Percentiles rank a stretch among this genome's conserved stretches.
Conservation (phyloP, 2,888 invertebrate species). For the Nematopogon swammerdamellus region DNA sequence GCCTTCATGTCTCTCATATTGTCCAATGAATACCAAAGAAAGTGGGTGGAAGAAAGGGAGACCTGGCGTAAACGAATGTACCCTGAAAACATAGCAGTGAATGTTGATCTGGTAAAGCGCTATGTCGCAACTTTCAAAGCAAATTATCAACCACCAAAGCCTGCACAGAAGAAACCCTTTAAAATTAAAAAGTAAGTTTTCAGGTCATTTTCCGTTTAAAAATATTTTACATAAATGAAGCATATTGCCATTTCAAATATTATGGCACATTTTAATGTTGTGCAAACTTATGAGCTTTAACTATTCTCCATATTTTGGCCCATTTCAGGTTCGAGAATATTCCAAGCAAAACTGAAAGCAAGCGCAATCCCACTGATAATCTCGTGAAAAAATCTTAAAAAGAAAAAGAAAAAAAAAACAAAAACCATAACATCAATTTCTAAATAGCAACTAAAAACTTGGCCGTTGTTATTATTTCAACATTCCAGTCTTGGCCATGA, state of each 20-base stretch:
- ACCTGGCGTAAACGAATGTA: conserved; percentile 53
- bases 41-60: conserved; percentile 56
- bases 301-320: no score
- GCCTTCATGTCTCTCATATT: conserved; percentile 44
- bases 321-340: conserved; percentile 35
- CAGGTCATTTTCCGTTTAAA: not conserved
- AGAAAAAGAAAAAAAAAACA: no score
- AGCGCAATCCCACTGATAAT: conserved; percentile 28
- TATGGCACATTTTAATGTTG: no score
- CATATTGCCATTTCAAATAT: no score
- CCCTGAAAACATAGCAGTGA: conserved; percentile 38
- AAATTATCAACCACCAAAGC: conserved; percentile 36
- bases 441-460: no score
- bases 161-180: conserved; percentile 43
- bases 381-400: conserved; percentile 27
- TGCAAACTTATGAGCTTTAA: no score
- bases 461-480: no score
- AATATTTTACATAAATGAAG: conserved; percentile 5
- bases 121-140: conserved; percentile 45
- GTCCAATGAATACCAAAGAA: conserved; percentile 54
- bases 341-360: conserved; percentile 25
- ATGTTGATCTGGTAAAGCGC: conserved; percentile 41
- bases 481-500: no score
- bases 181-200: conserved; percentile 40
- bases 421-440: no score